Evolutionary conservation across 2,888 invertebrate genomes (phyloP).

Genomic region (Drosophila algonquin): DNA sequence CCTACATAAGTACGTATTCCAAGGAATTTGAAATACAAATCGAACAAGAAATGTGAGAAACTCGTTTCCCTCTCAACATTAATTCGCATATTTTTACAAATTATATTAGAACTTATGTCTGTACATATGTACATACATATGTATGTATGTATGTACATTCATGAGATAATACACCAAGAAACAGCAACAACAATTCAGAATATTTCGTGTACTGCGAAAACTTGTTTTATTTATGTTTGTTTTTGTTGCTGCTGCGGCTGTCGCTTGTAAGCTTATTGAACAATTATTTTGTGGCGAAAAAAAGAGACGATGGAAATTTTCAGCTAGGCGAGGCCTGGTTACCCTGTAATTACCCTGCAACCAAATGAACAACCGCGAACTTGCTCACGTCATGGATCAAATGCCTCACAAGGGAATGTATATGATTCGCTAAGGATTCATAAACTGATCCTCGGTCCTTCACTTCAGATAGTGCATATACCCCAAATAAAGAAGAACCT

Average conservation of each 20-base stretch:
- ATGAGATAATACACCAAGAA: conserved; percentile 31
- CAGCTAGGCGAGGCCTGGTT: conserved; percentile 3
- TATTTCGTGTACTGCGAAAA: conserved; percentile 68
- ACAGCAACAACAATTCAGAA: conserved; percentile 45
- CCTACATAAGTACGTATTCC: conserved; percentile 12
- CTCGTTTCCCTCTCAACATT: conserved; percentile 71
- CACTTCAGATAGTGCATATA: background rate
- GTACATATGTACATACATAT: too few species aligned
- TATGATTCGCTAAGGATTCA: background rate
- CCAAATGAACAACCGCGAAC: background rate
- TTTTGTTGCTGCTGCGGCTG: conserved; percentile 24
- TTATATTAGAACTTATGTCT: conserved; percentile 67
- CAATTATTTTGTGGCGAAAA: conserved; percentile 59
- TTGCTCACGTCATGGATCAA: too few species aligned
- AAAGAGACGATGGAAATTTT: conserved; percentile 21
- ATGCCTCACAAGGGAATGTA: background rate
- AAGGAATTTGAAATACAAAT: conserved; percentile 24
- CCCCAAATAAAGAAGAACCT: background rate
- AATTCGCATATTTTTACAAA: conserved; percentile 80
- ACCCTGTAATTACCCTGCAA: background rate
- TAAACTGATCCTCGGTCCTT: too few species aligned
- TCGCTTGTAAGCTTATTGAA: conserved; percentile 71
- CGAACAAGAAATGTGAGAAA: conserved; percentile 50
- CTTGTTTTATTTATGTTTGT: conserved; percentile 55
- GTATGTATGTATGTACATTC: conserved; percentile 13